Evolutionary conservation across 2,113 vertebrate genomes (phyloP).

Genomic region (Promerops cafer): DNA sequence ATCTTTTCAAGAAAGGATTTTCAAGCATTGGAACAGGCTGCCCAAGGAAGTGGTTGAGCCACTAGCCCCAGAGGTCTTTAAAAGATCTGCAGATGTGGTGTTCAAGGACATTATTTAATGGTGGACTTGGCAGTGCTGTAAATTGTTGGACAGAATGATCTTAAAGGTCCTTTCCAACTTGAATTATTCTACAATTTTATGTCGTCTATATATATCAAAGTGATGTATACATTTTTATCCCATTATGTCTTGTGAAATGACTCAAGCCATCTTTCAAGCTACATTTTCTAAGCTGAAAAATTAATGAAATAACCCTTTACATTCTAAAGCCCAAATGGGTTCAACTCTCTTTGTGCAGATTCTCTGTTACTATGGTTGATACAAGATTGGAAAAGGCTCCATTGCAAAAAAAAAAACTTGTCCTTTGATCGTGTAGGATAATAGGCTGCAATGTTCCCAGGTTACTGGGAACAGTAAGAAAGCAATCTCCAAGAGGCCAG

Average conservation of each 20-base stretch:
- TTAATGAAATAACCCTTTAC: background rate
- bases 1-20: background rate
- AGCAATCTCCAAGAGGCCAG: slow-evolving; percentile 33
- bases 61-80: background rate
- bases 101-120: background rate
- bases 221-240: background rate
- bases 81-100: background rate
- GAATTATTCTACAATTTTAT: background rate
- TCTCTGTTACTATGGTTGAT: background rate
- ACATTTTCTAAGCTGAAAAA: background rate
- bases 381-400: background rate
- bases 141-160: background rate
- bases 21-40: background rate
- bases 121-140: background rate
- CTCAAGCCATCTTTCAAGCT: background rate
- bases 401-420: background rate
- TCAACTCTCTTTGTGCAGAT: background rate
- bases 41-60: background rate
- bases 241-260: background rate
- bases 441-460: background rate
- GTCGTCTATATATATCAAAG: background rate
- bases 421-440: slow-evolving; percentile 42
- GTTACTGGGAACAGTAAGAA: slow-evolving; percentile 21
- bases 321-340: background rate
- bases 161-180: background rate